Conservation (phyloP, 53 echinoderm and acorn worm genomes). For the Zoroaster sp. region DNA sequence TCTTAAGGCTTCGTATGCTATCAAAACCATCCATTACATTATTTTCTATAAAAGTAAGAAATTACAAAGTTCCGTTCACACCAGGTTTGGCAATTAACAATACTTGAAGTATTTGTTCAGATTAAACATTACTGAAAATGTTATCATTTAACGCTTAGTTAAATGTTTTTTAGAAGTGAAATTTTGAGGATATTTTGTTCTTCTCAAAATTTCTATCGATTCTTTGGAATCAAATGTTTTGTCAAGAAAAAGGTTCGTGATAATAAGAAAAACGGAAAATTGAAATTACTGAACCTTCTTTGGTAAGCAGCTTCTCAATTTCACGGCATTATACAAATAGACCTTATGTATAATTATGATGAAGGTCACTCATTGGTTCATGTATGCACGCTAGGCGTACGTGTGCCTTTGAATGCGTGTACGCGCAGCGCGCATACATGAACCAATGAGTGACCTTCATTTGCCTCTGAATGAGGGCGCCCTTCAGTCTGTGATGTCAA, state of each 20-base stretch:
- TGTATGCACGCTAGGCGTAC: no score
- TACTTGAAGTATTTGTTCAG: background rate
- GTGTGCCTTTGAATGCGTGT: no score
- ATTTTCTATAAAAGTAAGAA: background rate
- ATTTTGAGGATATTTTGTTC: no score
- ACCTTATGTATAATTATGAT: no score
- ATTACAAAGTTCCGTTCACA: background rate
- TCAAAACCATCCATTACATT: background rate
- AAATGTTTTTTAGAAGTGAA: background rate
- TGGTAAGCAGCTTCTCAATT: background rate
- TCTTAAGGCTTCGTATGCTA: background rate
- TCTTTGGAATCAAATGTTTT: background rate
- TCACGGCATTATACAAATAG: no score
- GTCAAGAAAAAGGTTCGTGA: background rate
- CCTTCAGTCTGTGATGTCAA: no score
- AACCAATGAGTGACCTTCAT: no score
- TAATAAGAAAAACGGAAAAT: background rate
- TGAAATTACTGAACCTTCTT: background rate
- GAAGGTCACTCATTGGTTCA: no score
- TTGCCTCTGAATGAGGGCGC: no score
- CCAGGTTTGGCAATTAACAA: background rate
- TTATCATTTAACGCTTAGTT: no score
- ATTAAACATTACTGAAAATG: background rate
- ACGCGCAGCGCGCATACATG: no score
- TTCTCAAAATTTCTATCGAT: background rate